Percentiles rank a stretch among this genome's conserved stretches.
phyloP scores from a whole-genome alignment of 2,113 vertebrate species.

The Oncorhynchus nerka region DNA sequence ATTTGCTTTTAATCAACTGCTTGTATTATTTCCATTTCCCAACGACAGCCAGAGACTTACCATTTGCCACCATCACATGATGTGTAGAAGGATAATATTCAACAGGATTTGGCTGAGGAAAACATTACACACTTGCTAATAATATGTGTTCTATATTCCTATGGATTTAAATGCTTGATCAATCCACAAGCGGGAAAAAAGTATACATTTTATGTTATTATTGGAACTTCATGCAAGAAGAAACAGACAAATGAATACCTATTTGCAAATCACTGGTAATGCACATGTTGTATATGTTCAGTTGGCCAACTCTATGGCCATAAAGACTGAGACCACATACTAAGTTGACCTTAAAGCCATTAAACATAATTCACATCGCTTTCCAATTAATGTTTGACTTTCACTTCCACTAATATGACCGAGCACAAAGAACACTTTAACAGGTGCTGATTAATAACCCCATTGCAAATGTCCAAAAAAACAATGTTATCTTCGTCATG shows the following conservation, averaged over 20 bases:
- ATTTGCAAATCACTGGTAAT: too few species aligned
- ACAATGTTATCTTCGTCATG: conserved; percentile 58
- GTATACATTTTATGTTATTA: background rate
- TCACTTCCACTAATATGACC: conserved; percentile 23
- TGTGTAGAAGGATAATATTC: conserved; percentile 40
- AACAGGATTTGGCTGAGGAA: conserved; percentile 23
- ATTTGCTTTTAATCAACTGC: conserved; percentile 43
- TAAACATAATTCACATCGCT: conserved; percentile 2
- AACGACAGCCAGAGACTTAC: conserved; percentile 38
- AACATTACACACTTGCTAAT: too few species aligned
- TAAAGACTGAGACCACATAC: background rate
- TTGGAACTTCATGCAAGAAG: too few species aligned
- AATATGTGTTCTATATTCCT: too few species aligned
- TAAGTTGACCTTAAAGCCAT: background rate
- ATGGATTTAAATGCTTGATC: background rate
- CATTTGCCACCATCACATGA: conserved; percentile 59
- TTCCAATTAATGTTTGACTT: conserved; percentile 43
- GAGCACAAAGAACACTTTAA: conserved; percentile 44
- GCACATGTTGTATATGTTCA: too few species aligned
- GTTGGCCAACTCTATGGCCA: background rate
- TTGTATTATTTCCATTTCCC: conserved; percentile 51
- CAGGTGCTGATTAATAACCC: conserved; percentile 19
- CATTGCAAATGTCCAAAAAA: conserved; percentile 34
- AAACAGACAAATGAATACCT: too few species aligned
- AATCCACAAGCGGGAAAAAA: conserved; percentile 21